Evolutionary conservation across 2,888 invertebrate species (phyloP).

Genomic region (Melinaea marsaeus): DNA sequence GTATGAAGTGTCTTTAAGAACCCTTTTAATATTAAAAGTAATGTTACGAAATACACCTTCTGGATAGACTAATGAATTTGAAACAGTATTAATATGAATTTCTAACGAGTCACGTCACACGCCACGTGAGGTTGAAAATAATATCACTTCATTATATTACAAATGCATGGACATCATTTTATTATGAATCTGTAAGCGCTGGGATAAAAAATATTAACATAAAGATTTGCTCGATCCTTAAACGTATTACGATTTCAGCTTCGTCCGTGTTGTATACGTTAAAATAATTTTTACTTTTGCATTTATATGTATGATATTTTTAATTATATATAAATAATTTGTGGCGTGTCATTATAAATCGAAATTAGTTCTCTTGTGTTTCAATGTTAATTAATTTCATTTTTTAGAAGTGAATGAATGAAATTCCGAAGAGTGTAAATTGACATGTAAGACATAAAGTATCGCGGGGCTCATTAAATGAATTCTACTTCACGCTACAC

Average conservation of each 20-base stretch:
- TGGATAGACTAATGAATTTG: constrained; percentile 53
- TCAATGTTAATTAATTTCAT: constrained; percentile 68
- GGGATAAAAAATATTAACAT: constrained; percentile 51
- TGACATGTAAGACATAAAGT: constrained; percentile 67
- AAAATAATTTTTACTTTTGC: constrained; percentile 26
- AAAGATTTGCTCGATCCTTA: constrained; percentile 46
- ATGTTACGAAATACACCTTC: constrained; percentile 43
- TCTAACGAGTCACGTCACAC: constrained; percentile 52
- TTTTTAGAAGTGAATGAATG: constrained; percentile 66
- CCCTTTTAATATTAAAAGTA: constrained; percentile 42
- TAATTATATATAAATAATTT: no score
- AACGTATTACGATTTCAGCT: constrained; percentile 42
- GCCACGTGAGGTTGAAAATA: constrained; percentile 56
- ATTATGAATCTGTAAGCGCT: constrained; percentile 63
- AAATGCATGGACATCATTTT: constrained; percentile 57
- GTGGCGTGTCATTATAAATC: no score
- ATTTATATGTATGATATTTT: background rate
- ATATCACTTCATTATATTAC: constrained; percentile 48
- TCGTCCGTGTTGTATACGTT: constrained; percentile 36
- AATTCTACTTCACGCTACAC: constrained; percentile 43
- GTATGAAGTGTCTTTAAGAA: constrained; percentile 19
- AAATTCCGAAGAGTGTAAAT: constrained; percentile 69
- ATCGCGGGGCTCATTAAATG: constrained; percentile 63
- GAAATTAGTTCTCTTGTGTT: constrained; percentile 34
- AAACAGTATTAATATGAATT: constrained; percentile 58